These are phyloP conservation scores for Zhuqinia jingwanae DNA, from an alignment of 2,888 invertebrate species.

Conservation along the genomic window DNA sequence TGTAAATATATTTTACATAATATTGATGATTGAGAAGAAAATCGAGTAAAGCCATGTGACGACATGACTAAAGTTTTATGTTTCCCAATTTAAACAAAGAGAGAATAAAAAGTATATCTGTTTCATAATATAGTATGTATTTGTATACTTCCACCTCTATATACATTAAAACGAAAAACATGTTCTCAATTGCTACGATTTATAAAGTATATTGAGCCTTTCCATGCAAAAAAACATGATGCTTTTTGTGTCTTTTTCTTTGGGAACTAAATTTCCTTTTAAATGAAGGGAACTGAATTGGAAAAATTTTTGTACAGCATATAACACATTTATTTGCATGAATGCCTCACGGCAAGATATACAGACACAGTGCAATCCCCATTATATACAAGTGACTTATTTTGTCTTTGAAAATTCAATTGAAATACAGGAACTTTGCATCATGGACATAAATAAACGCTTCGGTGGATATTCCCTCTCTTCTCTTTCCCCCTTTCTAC, in stretches of 20 bases:
- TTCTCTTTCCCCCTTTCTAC: too few relatives aligned
- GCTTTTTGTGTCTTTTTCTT: background rate
- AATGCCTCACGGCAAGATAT: background rate
- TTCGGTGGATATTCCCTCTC: background rate
- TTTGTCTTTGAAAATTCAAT: background rate
- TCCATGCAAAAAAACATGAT: background rate
- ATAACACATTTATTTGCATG: background rate
- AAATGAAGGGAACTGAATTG: conserved; percentile 40
- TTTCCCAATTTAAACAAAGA: background rate
- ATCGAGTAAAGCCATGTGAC: background rate
- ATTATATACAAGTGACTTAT: too few relatives aligned
- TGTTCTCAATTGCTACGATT: too few relatives aligned
- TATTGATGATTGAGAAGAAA: too few relatives aligned
- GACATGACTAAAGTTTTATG: background rate
- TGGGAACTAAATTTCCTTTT: background rate
- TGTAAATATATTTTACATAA: too few relatives aligned
- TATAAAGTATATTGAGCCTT: too few relatives aligned
- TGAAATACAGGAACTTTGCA: background rate
- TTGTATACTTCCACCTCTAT: too few relatives aligned
- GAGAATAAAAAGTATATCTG: background rate
- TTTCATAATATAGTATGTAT: too few relatives aligned
- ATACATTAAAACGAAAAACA: too few relatives aligned
- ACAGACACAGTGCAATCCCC: background rate
- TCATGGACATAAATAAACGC: background rate
- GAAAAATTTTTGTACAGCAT: conserved; percentile 6